phyloP scores from a whole-genome alignment of 1,140 invertebrate genomes.

The Asbolus verrucosus region DNA sequence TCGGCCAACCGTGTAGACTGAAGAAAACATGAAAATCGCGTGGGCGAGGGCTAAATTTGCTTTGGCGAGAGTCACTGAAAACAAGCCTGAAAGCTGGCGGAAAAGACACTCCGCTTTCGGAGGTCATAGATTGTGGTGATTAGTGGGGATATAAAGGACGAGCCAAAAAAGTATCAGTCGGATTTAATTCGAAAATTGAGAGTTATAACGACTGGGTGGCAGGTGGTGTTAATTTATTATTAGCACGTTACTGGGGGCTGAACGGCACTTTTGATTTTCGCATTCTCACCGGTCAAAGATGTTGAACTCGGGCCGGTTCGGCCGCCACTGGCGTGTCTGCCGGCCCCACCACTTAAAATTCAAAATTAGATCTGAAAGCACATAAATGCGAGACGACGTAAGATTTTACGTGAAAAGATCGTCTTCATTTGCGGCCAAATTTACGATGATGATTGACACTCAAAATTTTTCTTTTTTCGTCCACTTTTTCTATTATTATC shows the following conservation, averaged over 20 bases:
- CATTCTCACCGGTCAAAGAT: slow-evolving; percentile 57
- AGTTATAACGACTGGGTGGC: too few species aligned
- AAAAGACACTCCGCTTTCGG: too few species aligned
- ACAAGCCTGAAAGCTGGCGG: background rate
- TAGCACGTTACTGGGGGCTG: background rate
- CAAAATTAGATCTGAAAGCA: slow-evolving; percentile 57
- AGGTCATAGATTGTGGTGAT: too few species aligned
- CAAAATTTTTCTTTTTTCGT: too few species aligned
- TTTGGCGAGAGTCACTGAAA: background rate
- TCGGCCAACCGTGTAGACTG: too few species aligned
- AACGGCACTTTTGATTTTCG: slow-evolving; percentile 1
- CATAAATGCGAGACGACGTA: slow-evolving; percentile 25
- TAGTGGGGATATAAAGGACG: too few species aligned
- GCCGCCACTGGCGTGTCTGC: slow-evolving; percentile 57
- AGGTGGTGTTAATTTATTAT: background rate
- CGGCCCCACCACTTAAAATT: slow-evolving; percentile 58
- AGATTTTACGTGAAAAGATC: slow-evolving; percentile 16
- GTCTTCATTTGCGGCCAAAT: background rate
- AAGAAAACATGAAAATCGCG: slow-evolving; percentile 35
- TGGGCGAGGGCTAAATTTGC: slow-evolving; percentile 21
- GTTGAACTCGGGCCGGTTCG: slow-evolving; percentile 60
- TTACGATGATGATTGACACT: background rate
- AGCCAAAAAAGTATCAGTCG: too few species aligned
- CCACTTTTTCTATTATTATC: too few species aligned
- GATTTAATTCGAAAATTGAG: too few species aligned